Evolutionary conservation across 2,797 vertebrate species (phyloP), one percentile per base, ranked within the genome.

Genomic region (Numenius phaeopus): DNA sequence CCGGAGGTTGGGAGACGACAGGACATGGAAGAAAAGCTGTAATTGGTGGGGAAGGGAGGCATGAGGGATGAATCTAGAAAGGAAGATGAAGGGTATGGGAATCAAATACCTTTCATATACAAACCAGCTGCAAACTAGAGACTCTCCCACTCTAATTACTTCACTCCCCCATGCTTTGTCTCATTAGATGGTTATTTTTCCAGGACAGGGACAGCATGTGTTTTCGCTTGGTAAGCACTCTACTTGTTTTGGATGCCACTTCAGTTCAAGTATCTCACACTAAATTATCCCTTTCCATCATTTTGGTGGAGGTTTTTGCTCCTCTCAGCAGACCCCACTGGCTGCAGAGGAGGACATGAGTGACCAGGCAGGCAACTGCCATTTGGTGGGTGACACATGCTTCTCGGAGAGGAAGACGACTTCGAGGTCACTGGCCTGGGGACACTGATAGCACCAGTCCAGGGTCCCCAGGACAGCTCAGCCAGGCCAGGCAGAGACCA

Each of bases 111-210:
- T 91, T 91, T 85, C 55, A 69, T 76, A 90, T 22, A 78, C 30
- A 58, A 90, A 80, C 40, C 80, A 89, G 84, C 81, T 96, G 90
- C 84, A 93, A 87, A 75, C 46, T 44, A 65, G 46, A 83, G 67
- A 39, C 65, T 91, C 30, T 92, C 52, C 75, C 71, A 72, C 65
- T 80, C 59, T 93, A 80, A 87, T 89, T 93, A 80, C 66, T 91
- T 73, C 55, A 79, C 70, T 89, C 78, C 34, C 27, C 30, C 70
- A 39, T 76, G 58, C 85, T 93, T 92, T 94, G 69, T 89, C 64
- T 94, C 57, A 93, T 94, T 87, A 93, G 65, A 89, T 47, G 39
- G 39, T 67, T 92, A 67, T 94, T 96, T 96, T 95, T 92, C 58
- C 65, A 87, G 81, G 67, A 80, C 34, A 89, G 72, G 84, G 52